These are phyloP conservation scores for Amblyjoppa proteus DNA, from an alignment of 2,888 invertebrate species.

Conservation along the genomic window DNA sequence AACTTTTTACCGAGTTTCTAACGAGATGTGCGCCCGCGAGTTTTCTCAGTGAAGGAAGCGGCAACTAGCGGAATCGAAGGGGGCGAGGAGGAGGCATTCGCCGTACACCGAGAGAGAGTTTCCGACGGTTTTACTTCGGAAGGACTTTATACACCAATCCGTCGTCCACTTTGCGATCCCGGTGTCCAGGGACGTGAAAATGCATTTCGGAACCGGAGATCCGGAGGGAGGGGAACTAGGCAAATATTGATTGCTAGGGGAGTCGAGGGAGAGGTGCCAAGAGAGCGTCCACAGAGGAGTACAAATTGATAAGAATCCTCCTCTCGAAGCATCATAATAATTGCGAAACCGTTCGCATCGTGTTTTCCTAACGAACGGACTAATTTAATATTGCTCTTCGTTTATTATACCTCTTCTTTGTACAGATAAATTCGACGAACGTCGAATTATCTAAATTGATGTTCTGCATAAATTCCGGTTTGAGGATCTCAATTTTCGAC, in stretches of 20 bases:
- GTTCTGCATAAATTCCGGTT: not conserved
- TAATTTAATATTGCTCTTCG: conserved; percentile 9
- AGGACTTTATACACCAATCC: conserved; percentile 64
- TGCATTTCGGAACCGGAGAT: conserved; percentile 52
- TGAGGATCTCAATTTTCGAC: too few relatives aligned
- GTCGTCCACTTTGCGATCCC: conserved; percentile 61
- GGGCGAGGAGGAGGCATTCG: conserved; percentile 34
- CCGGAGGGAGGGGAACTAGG: conserved; percentile 39
- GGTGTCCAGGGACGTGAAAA: conserved; percentile 38
- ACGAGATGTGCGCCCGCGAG: conserved; percentile 73
- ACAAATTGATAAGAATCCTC: conserved; percentile 34
- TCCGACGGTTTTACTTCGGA: conserved; percentile 47
- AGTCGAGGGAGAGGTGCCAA: not conserved
- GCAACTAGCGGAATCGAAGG: conserved; percentile 41
- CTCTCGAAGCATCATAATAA: conserved; percentile 5
- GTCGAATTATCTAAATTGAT: not conserved
- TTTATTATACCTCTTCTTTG: not conserved
- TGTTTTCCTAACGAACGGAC: conserved; percentile 30
- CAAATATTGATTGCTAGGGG: conserved; percentile 43
- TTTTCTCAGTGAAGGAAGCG: conserved; percentile 38
- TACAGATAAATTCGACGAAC: not conserved
- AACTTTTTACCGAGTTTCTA: conserved; percentile 77
- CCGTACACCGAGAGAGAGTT: conserved; percentile 18
- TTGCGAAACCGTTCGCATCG: conserved; percentile 12
- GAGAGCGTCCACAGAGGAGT: conserved; percentile 13